Conservation (phyloP, 2,113 vertebrate species). For the Alethe diademata region DNA sequence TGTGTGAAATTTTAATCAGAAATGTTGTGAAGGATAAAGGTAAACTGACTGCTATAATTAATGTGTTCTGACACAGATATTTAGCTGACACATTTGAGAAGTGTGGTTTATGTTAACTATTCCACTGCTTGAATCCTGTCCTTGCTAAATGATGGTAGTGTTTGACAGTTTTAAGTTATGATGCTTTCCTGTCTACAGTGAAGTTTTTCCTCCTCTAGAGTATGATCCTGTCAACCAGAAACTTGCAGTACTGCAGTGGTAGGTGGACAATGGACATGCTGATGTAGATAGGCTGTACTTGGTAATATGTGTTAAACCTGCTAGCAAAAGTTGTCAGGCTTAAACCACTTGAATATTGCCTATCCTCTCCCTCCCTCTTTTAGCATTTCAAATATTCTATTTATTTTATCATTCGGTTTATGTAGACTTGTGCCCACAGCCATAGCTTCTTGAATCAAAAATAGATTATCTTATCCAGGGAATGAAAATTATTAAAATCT, state of each 20-base stretch:
- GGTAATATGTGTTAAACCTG: not conserved
- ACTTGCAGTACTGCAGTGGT: not conserved
- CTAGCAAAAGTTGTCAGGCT: not conserved
- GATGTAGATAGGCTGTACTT: not conserved
- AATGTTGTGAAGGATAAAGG: constrained; percentile 95
- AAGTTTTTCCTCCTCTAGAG: not conserved
- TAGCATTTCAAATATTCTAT: not conserved
- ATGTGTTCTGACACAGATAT: constrained; percentile 95
- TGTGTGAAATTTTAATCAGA: constrained; percentile 99
- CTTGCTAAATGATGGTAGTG: constrained; percentile 32
- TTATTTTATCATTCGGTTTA: constrained; percentile 5
- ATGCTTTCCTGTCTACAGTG: not conserved
- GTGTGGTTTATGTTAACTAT: constrained; percentile 85
- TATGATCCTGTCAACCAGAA: not conserved
- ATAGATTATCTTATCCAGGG: not conserved
- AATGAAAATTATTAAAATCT: constrained; percentile 10
- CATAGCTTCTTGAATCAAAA: not conserved
- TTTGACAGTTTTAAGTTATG: not conserved
- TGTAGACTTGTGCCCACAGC: not conserved
- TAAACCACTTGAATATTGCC: not conserved
- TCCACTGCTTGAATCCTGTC: constrained; percentile 64
- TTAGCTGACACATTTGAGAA: constrained; percentile 87
- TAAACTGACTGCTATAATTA: constrained; percentile 94
- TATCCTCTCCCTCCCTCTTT: not conserved
- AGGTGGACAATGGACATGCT: not conserved